Conservation (phyloP, 1,140 invertebrate genomes). For the Drosophila melanica region DNA sequence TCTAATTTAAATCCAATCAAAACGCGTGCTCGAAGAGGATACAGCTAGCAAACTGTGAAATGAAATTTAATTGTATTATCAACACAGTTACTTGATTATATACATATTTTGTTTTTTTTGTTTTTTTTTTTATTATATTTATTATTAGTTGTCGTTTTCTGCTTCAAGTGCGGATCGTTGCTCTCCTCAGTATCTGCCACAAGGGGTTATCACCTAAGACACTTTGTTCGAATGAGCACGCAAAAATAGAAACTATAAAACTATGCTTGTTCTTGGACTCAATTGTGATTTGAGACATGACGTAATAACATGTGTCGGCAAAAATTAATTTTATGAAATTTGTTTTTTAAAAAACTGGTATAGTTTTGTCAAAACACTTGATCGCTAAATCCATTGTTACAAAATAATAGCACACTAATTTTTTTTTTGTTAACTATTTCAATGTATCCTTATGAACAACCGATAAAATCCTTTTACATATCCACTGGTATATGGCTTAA, state of each 20-base stretch:
- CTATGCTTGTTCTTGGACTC: constrained; percentile 38
- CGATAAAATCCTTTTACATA: too few relatives aligned
- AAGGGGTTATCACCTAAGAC: constrained; percentile 67
- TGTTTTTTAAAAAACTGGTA: not conserved
- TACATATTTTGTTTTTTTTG: not conserved
- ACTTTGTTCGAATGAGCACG: constrained; percentile 53
- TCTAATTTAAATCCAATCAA: constrained; percentile 65
- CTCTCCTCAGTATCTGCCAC: constrained; percentile 42
- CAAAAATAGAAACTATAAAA: constrained; percentile 34
- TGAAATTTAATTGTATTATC: constrained; percentile 70
- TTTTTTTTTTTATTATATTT: constrained; percentile 16
- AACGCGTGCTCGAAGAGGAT: constrained; percentile 45
- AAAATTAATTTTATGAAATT: constrained; percentile 8
- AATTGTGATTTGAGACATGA: constrained; percentile 43
- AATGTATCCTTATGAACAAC: not conserved
- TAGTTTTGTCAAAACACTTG: not conserved
- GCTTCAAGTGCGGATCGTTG: constrained; percentile 13
- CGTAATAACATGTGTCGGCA: constrained; percentile 48
- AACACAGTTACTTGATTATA: constrained; percentile 44
- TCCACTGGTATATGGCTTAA: too few relatives aligned
- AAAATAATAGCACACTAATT: too few relatives aligned
- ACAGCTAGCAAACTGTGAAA: constrained; percentile 64
- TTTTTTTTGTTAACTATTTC: not conserved
- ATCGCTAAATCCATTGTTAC: too few relatives aligned
- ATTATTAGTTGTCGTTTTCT: constrained; percentile 51